Evolutionary conservation across 2,797 vertebrate genomes (phyloP), one percentile per base, ranked within the genome.

Genomic region (Melanotaenia trifasciata): DNA sequence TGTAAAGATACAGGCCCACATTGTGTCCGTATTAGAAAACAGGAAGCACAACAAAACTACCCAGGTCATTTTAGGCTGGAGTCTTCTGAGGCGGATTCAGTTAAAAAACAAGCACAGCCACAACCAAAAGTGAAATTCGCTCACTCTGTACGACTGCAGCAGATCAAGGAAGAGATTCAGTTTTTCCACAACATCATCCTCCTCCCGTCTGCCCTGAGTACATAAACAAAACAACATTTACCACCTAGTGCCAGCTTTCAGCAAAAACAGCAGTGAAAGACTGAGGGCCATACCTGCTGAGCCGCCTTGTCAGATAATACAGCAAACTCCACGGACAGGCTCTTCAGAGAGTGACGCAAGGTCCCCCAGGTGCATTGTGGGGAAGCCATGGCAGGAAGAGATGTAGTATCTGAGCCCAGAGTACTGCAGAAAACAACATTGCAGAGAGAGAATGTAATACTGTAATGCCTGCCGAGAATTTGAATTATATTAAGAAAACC

Each of bases 171-270:
- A 99, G 71, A 99, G 92, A 92, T 97, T 97, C 84, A 99, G 89
- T 87, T 97, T 98, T 92, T 99, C 98, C 91, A 99, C 98, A 74
- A 99, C 98, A 63, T 99, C 96, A 59, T 97, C 96, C 89, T 99
- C 97, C 79, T 99, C 98, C 91, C 98, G 94, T 90, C 94, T 96
- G 73, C 97, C 96, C 98, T 99, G 89, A 66, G 78, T 84, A 90
- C 59, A 63, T 24, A 8, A 78, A 66, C 58, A 84, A 75, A 57
- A 73, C 79, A 65, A 67, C 63, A 67, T 81, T 70, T 59, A 81
- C 77, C 70, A 80, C 60, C 28, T 45, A 20, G 57, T 22, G 62
- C n/a, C 35, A 32, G 54, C 67, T 81, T 58, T 43, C 63, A 66
- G 79, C 53, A 36, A 59, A 61, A n/a, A 7, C 3, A 30, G 64